These are phyloP conservation scores for Graptemys geographica DNA, from an alignment of 2,797 vertebrate species.

Conservation along the genomic window DNA sequence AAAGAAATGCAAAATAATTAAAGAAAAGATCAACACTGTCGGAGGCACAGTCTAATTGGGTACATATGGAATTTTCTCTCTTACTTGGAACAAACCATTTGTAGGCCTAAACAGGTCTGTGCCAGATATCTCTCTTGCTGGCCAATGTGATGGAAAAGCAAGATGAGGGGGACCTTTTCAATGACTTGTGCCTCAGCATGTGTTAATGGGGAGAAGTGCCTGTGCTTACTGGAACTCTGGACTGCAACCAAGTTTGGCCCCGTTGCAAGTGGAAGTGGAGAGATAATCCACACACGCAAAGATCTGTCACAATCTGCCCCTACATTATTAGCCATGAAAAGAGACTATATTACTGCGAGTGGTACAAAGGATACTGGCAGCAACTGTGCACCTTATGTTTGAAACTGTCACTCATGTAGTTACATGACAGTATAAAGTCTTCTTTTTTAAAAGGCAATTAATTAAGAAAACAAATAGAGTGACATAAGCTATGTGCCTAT, in stretches of 20 bases:
- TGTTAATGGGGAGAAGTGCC: fast-evolving
- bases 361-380: not conserved
- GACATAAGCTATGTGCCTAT: not conserved
- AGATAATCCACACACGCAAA: not conserved
- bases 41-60: not conserved
- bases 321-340: not conserved
- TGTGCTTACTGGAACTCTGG: not conserved
- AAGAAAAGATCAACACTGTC: not conserved
- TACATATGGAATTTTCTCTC: fast-evolving
- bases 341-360: not conserved
- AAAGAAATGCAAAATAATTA: not conserved
- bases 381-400: constrained; percentile 18
- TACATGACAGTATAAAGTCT: not conserved
- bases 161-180: fast-evolving
- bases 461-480: constrained; percentile 11
- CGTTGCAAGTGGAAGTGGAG: not conserved
- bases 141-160: not conserved
- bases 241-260: fast-evolving
- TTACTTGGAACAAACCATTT: not conserved
- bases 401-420: not conserved
- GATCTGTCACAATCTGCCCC: not conserved
- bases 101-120: not conserved
- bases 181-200: not conserved
- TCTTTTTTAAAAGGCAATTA: not conserved
- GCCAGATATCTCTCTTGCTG: not conserved